Base-by-base conservation (phyloP, 2,797 vertebrate species). In the Sebastes iracundus region DNA sequence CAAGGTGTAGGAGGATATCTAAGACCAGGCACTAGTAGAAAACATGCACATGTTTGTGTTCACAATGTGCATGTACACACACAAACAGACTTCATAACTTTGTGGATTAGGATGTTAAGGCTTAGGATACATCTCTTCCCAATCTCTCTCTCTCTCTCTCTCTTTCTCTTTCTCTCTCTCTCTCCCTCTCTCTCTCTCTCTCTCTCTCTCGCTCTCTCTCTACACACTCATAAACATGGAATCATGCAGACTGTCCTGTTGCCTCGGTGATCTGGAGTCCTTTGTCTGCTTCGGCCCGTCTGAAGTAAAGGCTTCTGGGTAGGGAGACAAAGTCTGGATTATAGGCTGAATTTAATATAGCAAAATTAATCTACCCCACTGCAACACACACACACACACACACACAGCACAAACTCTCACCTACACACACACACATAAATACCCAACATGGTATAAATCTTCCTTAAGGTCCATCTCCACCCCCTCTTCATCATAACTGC, bases 401-500 rank as follows among this genome's bases (percentile, higher is more conserved):
- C 74, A 74, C 68, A 72, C 72, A 64, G 33, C 79, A 55, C 55
- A 82, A 61, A 61, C 61, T 58, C 58, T 53, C 68, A 74, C 61
- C 52, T 64, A 62, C 59, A 67, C 56, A 49, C 74, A 79, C 20
- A 81, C 58, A 81, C 58, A 62, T 56, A 72, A 64, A 72, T 58
- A 38, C 46, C 16, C 59, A 80, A 59, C 64, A 73, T 25, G 49
- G 56, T 87, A 93, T 94, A 94, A 96, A 96, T 96, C 95, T 95
- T 94, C 87, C 92, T 93, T 95, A 94, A 87, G 92, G 90, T 90
- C 78, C 86, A 91, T 83, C 90, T 92, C 94, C 91, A 84, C 93
- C 93, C 93, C 91, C 92, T 95, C 92, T 94, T 94, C 92, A 94
- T 95, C 90, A 94, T 90, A 92, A 93, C 90, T 90, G 84, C 85